Conservation (phyloP, 2,888 invertebrate genomes). For the Diaphora mendica region DNA sequence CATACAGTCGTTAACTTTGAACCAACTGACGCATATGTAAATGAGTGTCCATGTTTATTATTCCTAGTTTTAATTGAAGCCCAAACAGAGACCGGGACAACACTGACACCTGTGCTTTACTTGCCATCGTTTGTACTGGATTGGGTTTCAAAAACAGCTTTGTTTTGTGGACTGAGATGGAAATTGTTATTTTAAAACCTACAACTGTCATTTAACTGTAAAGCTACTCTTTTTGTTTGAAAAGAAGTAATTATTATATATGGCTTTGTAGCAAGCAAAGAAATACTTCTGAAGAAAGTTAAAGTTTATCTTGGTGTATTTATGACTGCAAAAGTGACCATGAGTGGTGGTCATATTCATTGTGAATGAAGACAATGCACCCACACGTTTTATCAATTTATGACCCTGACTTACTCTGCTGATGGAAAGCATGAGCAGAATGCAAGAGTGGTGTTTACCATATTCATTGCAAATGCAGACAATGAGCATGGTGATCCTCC, state of each 20-base stretch:
- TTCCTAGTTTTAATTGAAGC: conserved; percentile 75
- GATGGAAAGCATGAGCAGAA: too few species aligned
- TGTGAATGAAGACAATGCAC: too few species aligned
- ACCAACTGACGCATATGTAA: conserved; percentile 71
- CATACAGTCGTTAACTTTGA: conserved; percentile 63
- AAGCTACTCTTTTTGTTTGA: background rate
- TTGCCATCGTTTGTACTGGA: conserved; percentile 39
- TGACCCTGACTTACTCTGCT: too few species aligned
- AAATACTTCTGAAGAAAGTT: background rate
- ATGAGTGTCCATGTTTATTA: conserved; percentile 74
- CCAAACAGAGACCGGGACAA: conserved; percentile 65
- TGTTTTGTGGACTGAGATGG: conserved; percentile 16
- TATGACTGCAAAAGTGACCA: background rate
- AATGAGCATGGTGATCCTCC: too few species aligned
- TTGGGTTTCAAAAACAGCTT: conserved; percentile 38
- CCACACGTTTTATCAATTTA: too few species aligned
- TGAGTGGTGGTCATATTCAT: too few species aligned
- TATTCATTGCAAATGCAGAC: too few species aligned
- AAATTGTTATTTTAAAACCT: conserved; percentile 1
- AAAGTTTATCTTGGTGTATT: too few species aligned
- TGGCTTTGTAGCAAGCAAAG: background rate
- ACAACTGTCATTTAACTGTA: background rate
- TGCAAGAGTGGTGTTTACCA: too few species aligned
- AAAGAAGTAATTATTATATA: background rate
- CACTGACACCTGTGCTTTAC: conserved; percentile 66